Evolutionary conservation across 2,888 invertebrate species (phyloP).

Genomic region (Brenthis daphne): DNA sequence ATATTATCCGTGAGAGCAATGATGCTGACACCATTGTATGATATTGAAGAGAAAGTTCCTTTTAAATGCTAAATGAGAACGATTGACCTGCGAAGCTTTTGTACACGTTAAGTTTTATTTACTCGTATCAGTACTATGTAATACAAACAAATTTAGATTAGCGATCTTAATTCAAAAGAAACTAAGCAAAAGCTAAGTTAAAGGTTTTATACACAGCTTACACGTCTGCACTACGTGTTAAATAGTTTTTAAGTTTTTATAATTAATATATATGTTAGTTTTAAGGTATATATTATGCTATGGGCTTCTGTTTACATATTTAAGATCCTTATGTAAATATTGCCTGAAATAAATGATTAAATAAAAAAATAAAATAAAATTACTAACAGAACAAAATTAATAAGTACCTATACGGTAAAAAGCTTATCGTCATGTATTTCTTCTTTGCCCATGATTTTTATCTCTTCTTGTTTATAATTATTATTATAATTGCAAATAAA

Average conservation of each 20-base stretch:
- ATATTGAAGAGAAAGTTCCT: constrained; percentile 44
- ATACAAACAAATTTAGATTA: neutral
- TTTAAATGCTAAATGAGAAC: constrained; percentile 35
- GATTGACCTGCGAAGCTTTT: constrained; percentile 26
- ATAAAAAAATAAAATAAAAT: too few species aligned
- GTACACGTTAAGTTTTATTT: constrained; percentile 4
- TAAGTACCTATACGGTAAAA: constrained; percentile 6
- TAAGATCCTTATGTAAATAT: too few species aligned
- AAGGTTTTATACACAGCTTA: neutral
- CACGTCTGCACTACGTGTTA: too few species aligned
- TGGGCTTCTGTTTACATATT: too few species aligned
- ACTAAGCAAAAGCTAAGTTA: neutral
- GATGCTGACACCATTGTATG: constrained; percentile 43
- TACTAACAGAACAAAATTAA: constrained; percentile 1
- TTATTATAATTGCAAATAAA: constrained; percentile 1
- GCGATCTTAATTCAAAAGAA: too few species aligned
- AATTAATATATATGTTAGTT: too few species aligned
- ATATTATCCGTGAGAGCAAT: constrained; percentile 46
- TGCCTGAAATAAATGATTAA: too few species aligned
- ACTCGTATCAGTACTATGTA: neutral
- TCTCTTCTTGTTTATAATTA: constrained; percentile 4
- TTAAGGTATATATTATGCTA: too few species aligned
- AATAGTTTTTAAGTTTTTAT: too few species aligned
- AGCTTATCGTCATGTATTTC: constrained; percentile 7
- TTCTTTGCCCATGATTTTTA: constrained; percentile 7